Conservation (phyloP, 2,888 invertebrate genomes). For the Eulithis prunata region DNA sequence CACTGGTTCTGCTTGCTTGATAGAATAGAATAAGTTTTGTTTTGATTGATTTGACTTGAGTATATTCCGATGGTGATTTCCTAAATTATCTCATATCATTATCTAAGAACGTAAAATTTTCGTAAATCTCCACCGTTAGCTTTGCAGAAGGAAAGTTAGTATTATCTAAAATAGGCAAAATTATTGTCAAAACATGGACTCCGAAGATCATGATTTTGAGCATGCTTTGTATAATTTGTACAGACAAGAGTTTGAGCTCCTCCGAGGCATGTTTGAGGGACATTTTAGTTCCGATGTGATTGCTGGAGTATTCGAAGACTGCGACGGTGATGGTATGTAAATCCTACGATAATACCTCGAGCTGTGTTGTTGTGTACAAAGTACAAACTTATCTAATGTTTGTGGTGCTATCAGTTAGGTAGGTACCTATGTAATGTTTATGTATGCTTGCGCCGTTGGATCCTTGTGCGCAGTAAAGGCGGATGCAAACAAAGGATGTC, state of each 20-base stretch:
- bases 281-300: constrained; percentile 64
- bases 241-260: constrained; percentile 54
- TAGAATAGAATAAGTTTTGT: no score
- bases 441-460: constrained; percentile 17
- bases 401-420: neutral
- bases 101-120: no score
- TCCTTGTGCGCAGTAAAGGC: constrained; percentile 35
- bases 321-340: constrained; percentile 71
- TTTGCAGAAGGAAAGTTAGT: neutral
- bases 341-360: neutral
- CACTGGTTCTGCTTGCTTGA: no score
- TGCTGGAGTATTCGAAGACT: constrained; percentile 65
- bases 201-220: constrained; percentile 22
- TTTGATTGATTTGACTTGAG: no score
- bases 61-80: no score
- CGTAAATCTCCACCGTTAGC: no score
- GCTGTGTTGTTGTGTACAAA: neutral
- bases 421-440: neutral
- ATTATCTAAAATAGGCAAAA: constrained; percentile 2
- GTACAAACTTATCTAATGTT: neutral
- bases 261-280: constrained; percentile 65
- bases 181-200: constrained; percentile 14
- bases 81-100: no score
- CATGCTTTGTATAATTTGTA: constrained; percentile 10
- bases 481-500: constrained; percentile 23